These are phyloP conservation scores for Elanoides forficatus DNA, from an alignment of 2,113 vertebrate genomes.

Conservation along the genomic window DNA sequence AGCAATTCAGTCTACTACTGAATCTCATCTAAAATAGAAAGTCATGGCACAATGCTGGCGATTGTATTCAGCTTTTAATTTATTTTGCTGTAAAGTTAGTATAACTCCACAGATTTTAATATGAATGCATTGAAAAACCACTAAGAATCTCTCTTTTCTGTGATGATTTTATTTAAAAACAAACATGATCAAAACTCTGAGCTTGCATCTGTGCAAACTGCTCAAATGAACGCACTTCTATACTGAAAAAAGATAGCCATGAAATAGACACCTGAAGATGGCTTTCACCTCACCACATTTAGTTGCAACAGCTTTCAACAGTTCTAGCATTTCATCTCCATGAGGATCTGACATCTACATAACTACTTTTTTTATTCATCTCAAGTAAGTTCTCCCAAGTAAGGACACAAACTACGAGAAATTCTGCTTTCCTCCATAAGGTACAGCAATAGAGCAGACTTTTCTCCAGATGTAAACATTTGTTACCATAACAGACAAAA, in stretches of 20 bases:
- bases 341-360: background rate
- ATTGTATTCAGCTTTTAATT: background rate
- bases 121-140: background rate
- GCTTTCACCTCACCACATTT: background rate
- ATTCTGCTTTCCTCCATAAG: background rate
- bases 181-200: background rate
- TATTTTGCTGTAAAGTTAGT: background rate
- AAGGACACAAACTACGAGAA: background rate
- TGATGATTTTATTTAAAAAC: background rate
- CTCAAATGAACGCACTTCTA: background rate
- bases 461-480: background rate
- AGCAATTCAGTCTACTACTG: background rate
- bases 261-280: background rate
- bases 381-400: background rate
- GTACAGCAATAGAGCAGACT: background rate
- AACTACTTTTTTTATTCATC: background rate
- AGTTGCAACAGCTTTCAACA: background rate
- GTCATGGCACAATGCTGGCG: background rate
- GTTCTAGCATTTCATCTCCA: background rate
- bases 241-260: too few species aligned
- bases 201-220: background rate
- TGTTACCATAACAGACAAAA: background rate
- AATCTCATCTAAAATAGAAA: background rate
- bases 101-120: background rate
- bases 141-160: background rate